phyloP scores from a whole-genome alignment of 2,888 invertebrate species.

The Amblyteles armatorius region DNA sequence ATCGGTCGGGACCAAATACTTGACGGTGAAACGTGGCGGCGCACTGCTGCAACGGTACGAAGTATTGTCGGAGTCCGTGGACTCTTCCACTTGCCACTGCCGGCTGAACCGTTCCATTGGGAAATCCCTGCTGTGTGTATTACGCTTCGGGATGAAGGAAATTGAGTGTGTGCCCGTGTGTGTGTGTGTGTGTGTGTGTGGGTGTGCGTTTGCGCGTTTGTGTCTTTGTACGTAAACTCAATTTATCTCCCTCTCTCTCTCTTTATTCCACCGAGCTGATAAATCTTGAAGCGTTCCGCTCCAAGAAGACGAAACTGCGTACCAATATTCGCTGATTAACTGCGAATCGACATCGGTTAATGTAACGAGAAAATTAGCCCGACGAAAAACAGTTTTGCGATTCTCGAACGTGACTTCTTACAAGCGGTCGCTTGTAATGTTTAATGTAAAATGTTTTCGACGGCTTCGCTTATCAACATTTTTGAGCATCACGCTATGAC shows the following conservation, averaged over 20 bases:
- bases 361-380: too few species aligned
- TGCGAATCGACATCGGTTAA: too few species aligned
- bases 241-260: not conserved
- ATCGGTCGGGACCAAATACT: conserved; percentile 51
- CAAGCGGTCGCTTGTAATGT: too few species aligned
- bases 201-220: not conserved
- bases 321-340: too few species aligned
- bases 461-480: not conserved
- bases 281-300: not conserved
- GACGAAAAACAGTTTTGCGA: too few species aligned
- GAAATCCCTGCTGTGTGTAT: conserved; percentile 20
- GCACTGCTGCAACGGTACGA: conserved; percentile 7
- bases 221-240: not conserved
- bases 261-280: not conserved
- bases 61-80: conserved; percentile 36
- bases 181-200: not conserved
- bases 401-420: too few species aligned
- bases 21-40: conserved; percentile 28
- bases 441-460: too few species aligned
- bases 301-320: too few species aligned
- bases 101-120: conserved; percentile 35
- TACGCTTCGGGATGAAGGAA: conserved; percentile 17
- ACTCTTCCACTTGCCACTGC: conserved; percentile 28
- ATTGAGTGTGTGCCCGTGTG: not conserved
- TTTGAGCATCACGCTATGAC: not conserved